A percentile compares a stretch with the other conserved stretches of the same genome.
phyloP scores from a whole-genome alignment of 2,113 vertebrate species.

The Tetrax tetrax region DNA sequence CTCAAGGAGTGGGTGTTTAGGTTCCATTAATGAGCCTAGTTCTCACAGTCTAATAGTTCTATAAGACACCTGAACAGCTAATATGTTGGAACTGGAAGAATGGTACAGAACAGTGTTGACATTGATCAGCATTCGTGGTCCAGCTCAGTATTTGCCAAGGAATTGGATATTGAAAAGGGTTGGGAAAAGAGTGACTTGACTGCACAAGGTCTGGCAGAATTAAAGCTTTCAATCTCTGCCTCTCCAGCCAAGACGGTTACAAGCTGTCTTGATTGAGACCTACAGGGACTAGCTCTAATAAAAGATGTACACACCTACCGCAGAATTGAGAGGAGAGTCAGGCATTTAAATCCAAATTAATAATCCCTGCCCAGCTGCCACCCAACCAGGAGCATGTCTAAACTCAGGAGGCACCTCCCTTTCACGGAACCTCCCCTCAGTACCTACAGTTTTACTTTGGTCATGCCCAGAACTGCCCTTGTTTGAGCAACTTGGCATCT shows the following conservation, averaged over 20 bases:
- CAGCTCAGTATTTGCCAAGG: neutral
- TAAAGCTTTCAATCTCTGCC: neutral
- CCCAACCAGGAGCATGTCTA: constrained; percentile 33
- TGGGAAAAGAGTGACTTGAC: neutral
- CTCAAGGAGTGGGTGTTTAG: neutral
- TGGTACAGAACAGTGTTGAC: neutral
- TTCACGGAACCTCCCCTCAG: neutral
- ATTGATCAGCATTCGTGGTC: neutral
- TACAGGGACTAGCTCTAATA: neutral
- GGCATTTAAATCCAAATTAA: neutral
- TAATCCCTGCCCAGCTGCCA: constrained; percentile 30
- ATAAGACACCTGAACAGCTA: neutral
- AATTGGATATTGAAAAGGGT: neutral
- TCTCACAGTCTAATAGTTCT: neutral
- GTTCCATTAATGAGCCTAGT: neutral
- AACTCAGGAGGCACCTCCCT: constrained; percentile 48
- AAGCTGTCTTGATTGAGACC: neutral
- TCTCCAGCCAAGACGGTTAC: neutral
- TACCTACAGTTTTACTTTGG: neutral
- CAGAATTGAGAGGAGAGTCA: neutral
- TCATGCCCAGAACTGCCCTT: constrained; percentile 34
- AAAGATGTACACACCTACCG: neutral
- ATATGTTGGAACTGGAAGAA: neutral
- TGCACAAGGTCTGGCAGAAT: neutral
- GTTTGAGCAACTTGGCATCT: neutral